Base-by-base conservation (phyloP, 1,140 invertebrate species). In the Asbolus verrucosus region DNA sequence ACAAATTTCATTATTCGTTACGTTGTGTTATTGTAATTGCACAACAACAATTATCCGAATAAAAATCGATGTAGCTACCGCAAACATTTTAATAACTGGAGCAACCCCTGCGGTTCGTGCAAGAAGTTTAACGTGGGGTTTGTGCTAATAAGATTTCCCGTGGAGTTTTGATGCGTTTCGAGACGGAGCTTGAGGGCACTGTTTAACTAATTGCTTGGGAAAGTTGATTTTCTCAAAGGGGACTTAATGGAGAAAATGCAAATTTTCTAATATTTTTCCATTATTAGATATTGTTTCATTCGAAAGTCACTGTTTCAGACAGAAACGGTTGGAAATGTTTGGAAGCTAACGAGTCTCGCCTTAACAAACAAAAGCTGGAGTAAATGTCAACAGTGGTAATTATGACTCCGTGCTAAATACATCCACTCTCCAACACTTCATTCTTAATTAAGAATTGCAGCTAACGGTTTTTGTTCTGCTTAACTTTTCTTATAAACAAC, bases 111-210 rank as follows among this genome's bases (percentile, higher is more conserved):
- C 39, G 9, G 39, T 16, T 43, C 39, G 33, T n/a, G 33, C 33
- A 36, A 36, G 33, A 36, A 36, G 33, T 36, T n/a, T 2, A 30
- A 59, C 2, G 30, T 30, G 30, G 30, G 60, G 60, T 19, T 27
- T 27, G 46, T 11, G 13, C 46, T 54, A 54, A 54, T 54, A 54
- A 54, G 46, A 54, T 54, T 54, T 54, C 46, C 46, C 46, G 46
- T 54, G 11, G 46, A 54, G 46, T 27, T 54, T 24, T 54, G 9
- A n/a, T 2, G 11, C 11, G 33, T n/a, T n/a, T 36, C 24, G 33
- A 2, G 33, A n/a, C n/a, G 19, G 19, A 27, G 14, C 19, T 30
- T 14, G 21, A 4, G 46, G 21, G 16, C 13, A 50, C 16, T n/a
- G 43, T n/a, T 21, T 50, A 18, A 8, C 11, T 54, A 54, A 54